A percentile compares a stretch with the other conserved stretches of the same genome.
Conservation (phyloP, 2,797 vertebrate species). For the Pogonophryne albipinna region DNA sequence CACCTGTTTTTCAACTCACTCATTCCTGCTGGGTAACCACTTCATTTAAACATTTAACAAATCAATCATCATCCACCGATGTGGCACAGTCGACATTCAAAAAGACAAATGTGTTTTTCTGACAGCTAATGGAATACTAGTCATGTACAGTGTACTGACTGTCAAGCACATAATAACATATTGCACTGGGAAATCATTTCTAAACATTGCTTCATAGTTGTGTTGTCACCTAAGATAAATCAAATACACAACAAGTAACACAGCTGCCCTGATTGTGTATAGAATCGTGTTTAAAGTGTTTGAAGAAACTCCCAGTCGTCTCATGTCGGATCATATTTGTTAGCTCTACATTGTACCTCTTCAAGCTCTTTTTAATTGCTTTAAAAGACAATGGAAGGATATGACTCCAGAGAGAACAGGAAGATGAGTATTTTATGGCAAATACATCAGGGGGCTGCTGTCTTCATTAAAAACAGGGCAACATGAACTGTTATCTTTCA, state of each 20-base stretch:
- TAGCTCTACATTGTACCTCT: conserved; percentile 9
- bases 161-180: too few relatives aligned
- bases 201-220: too few relatives aligned
- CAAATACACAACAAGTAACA: too few relatives aligned
- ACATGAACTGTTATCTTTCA: background rate
- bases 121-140: background rate
- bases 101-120: too few relatives aligned
- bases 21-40: background rate
- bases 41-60: conserved; percentile 12
- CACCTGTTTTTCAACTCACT: conserved; percentile 10
- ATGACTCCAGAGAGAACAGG: conserved; percentile 17
- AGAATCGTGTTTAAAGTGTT: background rate
- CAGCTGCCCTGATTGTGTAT: background rate
- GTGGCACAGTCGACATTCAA: too few relatives aligned
- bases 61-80: background rate
- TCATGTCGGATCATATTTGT: conserved; percentile 23
- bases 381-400: conserved; percentile 11
- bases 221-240: too few relatives aligned
- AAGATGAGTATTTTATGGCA: conserved; percentile 7
- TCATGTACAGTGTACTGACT: background rate
- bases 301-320: conserved; percentile 6
- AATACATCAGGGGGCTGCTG: background rate
- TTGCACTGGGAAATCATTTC: background rate
- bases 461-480: background rate
- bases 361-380: conserved; percentile 26